Conservation (phyloP, 2,113 vertebrate genomes). For the Octodon degus region DNA sequence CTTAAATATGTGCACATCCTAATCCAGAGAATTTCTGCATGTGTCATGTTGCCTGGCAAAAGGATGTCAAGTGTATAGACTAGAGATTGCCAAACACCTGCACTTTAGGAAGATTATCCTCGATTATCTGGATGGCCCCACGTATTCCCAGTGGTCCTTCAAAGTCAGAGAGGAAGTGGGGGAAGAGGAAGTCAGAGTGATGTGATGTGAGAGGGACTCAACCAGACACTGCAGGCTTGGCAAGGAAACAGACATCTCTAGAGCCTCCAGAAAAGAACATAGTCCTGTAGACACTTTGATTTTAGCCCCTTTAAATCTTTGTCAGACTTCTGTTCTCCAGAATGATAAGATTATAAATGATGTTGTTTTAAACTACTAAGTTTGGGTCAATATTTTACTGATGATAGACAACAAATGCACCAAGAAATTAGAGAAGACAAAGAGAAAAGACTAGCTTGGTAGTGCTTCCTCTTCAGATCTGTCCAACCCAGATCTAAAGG, state of each 20-base stretch:
- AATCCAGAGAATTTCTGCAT: not conserved
- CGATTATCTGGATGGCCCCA: not conserved
- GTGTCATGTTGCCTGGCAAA: not conserved
- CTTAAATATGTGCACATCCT: not conserved
- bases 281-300: not conserved
- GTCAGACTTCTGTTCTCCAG: not conserved
- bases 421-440: not conserved
- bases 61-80: not conserved
- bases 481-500: not conserved
- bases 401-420: not conserved
- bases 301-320: not conserved
- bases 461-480: not conserved
- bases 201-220: not conserved
- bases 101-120: not conserved
- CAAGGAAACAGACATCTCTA: not conserved
- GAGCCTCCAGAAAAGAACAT: not conserved
- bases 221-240: not conserved
- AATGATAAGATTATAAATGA: not conserved
- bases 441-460: not conserved
- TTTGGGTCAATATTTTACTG: not conserved
- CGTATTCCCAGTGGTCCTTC: not conserved
- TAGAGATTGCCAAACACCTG: not conserved
- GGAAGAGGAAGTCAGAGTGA: not conserved
- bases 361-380: not conserved
- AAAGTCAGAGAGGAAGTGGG: not conserved